Base-by-base conservation (phyloP, 1,140 invertebrate species). In the Chionoecetes opilio region DNA sequence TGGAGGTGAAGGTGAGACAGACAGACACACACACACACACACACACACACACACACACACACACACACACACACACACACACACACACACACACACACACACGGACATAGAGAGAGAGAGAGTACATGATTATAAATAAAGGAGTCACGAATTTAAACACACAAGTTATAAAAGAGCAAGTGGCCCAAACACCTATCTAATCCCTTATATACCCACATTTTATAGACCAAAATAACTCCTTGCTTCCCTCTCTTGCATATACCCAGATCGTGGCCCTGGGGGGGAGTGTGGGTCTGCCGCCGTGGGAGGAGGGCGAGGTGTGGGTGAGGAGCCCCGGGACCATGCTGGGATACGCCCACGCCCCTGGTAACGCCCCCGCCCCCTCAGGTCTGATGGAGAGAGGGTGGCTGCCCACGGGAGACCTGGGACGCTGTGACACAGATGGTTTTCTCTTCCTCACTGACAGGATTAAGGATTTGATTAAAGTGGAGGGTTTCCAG, bases 221-320 rank as follows among this genome's bases (percentile, higher is more conserved):
- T n/a, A n/a, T n/a, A 5, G 1, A 75, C n/a, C n/a, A n/a, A 21
- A 26, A 75, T 75, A 21, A 21, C 11, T 3, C 63, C 11, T 17
- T 53, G 46, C 21, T 26, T n/a, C 21, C 63, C 63, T n/a, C 1
- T 75, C 63, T n/a, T n/a, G n/a, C n/a, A n/a, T n/a, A n/a, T n/a
- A 6, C 26, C 8, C 88, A 94, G 93, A 89, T 96, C 46, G 89
- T 98, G 93, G 98, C 98, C 97, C 96, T 97, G 35, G 97, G 98
- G 53, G 98, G 97, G 11, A 97, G 98, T 17, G 97, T 98, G 96
- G 96, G 97, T 29, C 96, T 98, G 31, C 98, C 98, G 0, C 97
- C 98, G 0, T 97, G 97, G 75, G 95, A 97, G 96, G 97, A 97
- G 89, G 98, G 98, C 14, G 98, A 98, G 96, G 96, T 98, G 8